Percentiles rank a stretch among this genome's conserved stretches.
Conservation (phyloP, 23 tunicate genomes). For the Botrylloides violaceus region DNA sequence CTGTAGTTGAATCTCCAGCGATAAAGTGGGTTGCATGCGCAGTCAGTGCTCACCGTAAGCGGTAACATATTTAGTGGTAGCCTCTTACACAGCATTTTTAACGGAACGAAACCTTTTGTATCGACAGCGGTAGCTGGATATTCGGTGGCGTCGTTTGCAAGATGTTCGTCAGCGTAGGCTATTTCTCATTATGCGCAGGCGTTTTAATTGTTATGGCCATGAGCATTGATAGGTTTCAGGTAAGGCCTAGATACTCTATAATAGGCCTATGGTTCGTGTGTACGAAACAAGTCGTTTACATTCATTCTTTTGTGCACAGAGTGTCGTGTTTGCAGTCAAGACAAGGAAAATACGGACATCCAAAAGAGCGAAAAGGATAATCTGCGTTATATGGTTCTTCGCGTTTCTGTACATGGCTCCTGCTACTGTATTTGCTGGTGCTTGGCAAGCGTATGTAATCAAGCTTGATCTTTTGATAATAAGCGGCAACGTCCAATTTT, state of each 20-base stretch:
- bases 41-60: too few relatives aligned
- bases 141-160: slow-evolving; percentile 20
- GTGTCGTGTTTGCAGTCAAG: slow-evolving; percentile 22
- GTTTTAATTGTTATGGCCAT: slow-evolving; percentile 28
- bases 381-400: slow-evolving; percentile 2
- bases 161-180: slow-evolving; percentile 12
- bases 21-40: too few relatives aligned
- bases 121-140: slow-evolving; percentile 11
- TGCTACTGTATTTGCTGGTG: neutral
- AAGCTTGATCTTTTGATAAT: too few relatives aligned
- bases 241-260: neutral
- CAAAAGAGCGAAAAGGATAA: slow-evolving; percentile 1
- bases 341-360: slow-evolving; percentile 8
- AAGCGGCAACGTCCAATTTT: too few relatives aligned
- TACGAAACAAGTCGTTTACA: neutral
- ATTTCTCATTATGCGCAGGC: slow-evolving; percentile 14
- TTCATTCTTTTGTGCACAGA: slow-evolving; percentile 11
- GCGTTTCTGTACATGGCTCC: slow-evolving; percentile 19
- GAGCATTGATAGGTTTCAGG: slow-evolving; percentile 28
- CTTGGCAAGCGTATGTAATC: neutral
- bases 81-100: too few relatives aligned
- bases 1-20: too few relatives aligned
- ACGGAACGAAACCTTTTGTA: too few relatives aligned
- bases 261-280: neutral
- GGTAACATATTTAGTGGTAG: too few relatives aligned